Conservation (phyloP, 2,888 invertebrate genomes). For the Athripsodes cinereus region DNA sequence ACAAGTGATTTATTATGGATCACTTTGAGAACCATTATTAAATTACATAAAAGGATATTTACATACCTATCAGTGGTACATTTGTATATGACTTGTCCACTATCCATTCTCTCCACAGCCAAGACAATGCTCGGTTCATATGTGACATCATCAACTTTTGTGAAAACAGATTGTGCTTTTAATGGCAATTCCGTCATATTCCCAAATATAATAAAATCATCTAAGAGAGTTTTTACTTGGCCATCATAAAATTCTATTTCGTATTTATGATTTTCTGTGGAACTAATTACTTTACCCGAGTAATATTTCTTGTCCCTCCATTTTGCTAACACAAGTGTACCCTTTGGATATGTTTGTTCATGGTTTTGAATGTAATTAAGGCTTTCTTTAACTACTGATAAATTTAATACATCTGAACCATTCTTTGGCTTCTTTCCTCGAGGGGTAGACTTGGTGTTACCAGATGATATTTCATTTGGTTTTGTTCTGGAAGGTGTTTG, state of each 20-base stretch:
- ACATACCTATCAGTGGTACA: constrained; percentile 48
- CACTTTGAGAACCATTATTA: no score
- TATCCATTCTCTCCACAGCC: constrained; percentile 42
- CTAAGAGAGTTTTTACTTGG: constrained; percentile 50
- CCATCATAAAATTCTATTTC: constrained; percentile 60
- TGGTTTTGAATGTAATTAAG: not conserved
- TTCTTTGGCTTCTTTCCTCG: not conserved
- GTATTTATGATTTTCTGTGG: constrained; percentile 53
- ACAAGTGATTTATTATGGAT: no score
- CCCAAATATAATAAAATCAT: constrained; percentile 57
- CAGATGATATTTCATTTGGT: constrained; percentile 31
- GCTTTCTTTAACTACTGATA: constrained; percentile 3
- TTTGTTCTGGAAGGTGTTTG: constrained; percentile 25
- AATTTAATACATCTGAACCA: not conserved
- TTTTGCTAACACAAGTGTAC: constrained; percentile 55
- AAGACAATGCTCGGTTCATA: constrained; percentile 51
- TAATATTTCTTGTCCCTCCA: constrained; percentile 66
- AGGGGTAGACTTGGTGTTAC: constrained; percentile 29
- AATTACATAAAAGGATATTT: not conserved
- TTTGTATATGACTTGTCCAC: constrained; percentile 43
- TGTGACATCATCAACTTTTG: constrained; percentile 48
- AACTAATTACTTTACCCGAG: constrained; percentile 54
- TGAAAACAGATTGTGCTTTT: constrained; percentile 50
- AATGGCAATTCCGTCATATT: constrained; percentile 46
- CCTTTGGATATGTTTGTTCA: constrained; percentile 33